Conservation (phyloP, 2,797 vertebrate genomes). For the Lepilemur septentrionalis region DNA sequence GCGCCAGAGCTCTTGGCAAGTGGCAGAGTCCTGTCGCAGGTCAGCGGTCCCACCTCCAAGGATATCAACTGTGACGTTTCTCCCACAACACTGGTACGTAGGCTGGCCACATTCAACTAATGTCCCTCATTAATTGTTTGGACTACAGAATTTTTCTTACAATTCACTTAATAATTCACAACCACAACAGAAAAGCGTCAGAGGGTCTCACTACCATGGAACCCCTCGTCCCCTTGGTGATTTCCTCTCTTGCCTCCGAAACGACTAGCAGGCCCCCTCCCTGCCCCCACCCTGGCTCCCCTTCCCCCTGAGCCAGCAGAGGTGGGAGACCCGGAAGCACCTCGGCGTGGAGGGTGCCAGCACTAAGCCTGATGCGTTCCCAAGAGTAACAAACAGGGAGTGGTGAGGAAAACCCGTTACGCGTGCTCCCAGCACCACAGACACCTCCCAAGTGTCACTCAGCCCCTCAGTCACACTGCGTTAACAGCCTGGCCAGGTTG, state of each 20-base stretch:
- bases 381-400: background rate
- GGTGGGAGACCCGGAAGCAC: background rate
- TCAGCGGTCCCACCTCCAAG: background rate
- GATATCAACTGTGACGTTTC: accelerated
- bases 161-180: too few relatives aligned
- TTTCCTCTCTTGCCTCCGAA: background rate
- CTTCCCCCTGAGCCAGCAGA: background rate
- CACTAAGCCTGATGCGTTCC: background rate
- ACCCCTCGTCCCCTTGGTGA: background rate
- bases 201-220: background rate
- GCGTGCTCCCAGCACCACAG: background rate
- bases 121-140: accelerated
- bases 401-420: background rate
- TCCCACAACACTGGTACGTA: background rate
- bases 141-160: background rate
- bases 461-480: background rate
- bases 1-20: background rate
- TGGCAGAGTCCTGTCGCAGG: too few relatives aligned
- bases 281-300: background rate
- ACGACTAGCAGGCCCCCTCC: background rate
- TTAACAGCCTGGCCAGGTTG: background rate
- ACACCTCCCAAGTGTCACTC: background rate
- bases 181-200: too few relatives aligned
- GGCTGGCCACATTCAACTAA: background rate
- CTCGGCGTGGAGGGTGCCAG: background rate